Conservation (phyloP, 2,113 vertebrate genomes). For the Sterrhoptilus dennistouni region DNA sequence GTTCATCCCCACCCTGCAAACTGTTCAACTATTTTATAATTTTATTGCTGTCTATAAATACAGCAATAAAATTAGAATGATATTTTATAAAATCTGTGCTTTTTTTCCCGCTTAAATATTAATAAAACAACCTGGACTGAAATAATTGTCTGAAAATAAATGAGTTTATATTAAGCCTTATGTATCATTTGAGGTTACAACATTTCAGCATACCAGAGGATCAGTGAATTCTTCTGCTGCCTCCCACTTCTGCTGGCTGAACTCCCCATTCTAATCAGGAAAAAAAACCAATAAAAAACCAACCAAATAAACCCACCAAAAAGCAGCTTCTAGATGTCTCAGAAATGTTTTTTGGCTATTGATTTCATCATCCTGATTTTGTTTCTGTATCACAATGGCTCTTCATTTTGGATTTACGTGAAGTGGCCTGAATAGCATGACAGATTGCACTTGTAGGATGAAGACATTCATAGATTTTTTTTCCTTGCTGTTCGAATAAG, state of each 20-base stretch:
- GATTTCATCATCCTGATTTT: neutral
- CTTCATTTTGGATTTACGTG: neutral
- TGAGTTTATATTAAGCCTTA: neutral
- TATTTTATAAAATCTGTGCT: neutral
- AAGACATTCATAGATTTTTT: neutral
- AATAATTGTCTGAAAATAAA: neutral
- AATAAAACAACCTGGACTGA: neutral
- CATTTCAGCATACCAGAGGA: neutral
- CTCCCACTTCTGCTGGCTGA: neutral
- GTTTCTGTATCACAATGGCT: neutral
- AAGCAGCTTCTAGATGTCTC: neutral
- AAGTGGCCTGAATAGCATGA: neutral
- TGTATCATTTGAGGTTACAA: neutral
- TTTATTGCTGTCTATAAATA: neutral
- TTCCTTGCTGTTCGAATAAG: neutral
- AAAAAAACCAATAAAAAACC: neutral
- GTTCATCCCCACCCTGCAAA: neutral
- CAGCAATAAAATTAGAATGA: neutral
- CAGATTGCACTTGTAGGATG: neutral
- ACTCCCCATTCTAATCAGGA: neutral
- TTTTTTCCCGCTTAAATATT: neutral
- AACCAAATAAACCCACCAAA: neutral
- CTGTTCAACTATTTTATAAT: neutral
- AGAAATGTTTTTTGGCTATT: neutral
- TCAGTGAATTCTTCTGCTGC: neutral